Percentiles rank a stretch among this genome's conserved stretches.
Conservation (phyloP, 2,888 invertebrate species). For the Papilio elwesi region DNA sequence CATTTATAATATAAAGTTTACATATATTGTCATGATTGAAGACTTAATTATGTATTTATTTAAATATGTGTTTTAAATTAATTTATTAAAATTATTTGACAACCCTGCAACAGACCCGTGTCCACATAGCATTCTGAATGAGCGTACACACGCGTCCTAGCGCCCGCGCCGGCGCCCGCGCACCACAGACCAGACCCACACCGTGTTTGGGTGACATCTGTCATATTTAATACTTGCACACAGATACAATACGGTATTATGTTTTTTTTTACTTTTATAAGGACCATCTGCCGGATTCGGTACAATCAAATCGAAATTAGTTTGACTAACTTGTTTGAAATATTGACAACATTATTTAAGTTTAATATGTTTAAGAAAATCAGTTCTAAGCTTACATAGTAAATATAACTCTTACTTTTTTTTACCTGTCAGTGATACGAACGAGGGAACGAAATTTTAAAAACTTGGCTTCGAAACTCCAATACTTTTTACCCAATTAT, state of each 20-base stretch:
- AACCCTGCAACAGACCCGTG: slow-evolving; percentile 26
- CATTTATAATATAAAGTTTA: too few relatives aligned
- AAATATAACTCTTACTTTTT: too few relatives aligned
- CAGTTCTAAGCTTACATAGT: too few relatives aligned
- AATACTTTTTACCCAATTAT: too few relatives aligned
- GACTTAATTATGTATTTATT: neutral
- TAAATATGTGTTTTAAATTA: neutral
- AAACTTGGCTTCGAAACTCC: too few relatives aligned
- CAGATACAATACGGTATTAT: slow-evolving; percentile 30
- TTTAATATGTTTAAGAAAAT: neutral
- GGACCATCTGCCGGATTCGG: slow-evolving; percentile 25
- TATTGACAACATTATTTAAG: too few relatives aligned
- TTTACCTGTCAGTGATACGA: too few relatives aligned
- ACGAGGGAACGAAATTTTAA: too few relatives aligned
- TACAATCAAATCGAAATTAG: slow-evolving; percentile 5
- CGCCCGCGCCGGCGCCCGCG: slow-evolving; percentile 4
- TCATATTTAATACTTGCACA: slow-evolving; percentile 28
- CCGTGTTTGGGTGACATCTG: slow-evolving; percentile 38
- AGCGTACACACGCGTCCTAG: slow-evolving; percentile 42
- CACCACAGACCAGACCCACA: slow-evolving; percentile 31
- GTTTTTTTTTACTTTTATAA: slow-evolving; percentile 22
- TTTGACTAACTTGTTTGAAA: too few relatives aligned
- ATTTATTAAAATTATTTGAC: slow-evolving; percentile 16
- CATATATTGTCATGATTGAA: neutral
- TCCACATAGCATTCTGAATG: slow-evolving; percentile 39